These are phyloP conservation scores for Calameuta filiformis DNA, from an alignment of 2,888 invertebrate species.

Conservation along the genomic window DNA sequence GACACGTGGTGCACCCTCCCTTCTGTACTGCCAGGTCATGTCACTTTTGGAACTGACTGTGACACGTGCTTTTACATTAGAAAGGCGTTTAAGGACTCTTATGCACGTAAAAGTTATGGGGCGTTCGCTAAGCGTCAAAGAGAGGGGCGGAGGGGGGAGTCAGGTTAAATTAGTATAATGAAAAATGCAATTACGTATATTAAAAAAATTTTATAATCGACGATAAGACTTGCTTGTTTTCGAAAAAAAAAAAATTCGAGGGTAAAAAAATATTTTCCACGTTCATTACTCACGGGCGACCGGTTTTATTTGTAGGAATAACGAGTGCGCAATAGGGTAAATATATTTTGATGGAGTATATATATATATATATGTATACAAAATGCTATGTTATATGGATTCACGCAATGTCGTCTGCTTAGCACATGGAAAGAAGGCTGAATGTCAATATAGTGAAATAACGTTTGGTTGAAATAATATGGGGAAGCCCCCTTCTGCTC, in stretches of 20 bases:
- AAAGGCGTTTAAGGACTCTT: neutral
- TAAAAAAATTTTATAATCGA: neutral
- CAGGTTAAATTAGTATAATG: neutral
- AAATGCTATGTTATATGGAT: neutral
- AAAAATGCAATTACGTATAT: neutral
- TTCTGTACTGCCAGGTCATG: conserved; percentile 15
- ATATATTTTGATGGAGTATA: neutral
- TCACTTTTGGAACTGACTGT: conserved; percentile 1
- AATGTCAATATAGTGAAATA: neutral
- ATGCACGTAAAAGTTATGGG: neutral
- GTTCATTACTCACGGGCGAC: neutral
- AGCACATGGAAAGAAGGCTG: neutral
- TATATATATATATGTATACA: neutral
- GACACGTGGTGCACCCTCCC: conserved; percentile 27
- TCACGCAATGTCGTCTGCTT: neutral
- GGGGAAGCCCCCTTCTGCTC: conserved; percentile 23
- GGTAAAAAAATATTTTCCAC: neutral
- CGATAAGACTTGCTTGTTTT: no score
- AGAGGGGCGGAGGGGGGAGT: no score
- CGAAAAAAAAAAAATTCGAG: no score
- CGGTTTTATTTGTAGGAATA: neutral
- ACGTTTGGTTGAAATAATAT: conserved; percentile 7
- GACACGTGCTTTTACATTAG: neutral
- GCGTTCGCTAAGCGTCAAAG: neutral
- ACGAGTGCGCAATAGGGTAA: neutral